Conservation (phyloP, 2,888 invertebrate genomes). For the Cheilosia variabilis region DNA sequence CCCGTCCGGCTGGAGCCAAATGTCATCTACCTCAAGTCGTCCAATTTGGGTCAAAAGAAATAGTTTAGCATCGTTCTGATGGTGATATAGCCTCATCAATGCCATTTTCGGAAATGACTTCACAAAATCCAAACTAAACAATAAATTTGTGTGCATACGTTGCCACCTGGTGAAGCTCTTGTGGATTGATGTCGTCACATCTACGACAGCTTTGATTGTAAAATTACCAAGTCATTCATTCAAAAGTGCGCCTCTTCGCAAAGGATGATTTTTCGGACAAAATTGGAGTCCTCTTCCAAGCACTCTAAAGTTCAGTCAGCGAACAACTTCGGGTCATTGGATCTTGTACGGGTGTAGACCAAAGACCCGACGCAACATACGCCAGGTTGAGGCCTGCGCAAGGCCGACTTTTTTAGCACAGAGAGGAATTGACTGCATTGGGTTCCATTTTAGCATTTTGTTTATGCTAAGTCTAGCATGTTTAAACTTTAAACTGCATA, state of each 20-base stretch:
- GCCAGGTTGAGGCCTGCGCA: neutral
- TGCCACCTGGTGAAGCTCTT: neutral
- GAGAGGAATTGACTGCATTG: too few species aligned
- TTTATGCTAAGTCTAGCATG: too few species aligned
- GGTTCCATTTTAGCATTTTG: too few species aligned
- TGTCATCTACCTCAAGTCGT: too few species aligned
- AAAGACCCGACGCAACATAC: neutral
- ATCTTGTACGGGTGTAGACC: neutral
- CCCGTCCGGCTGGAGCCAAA: too few species aligned
- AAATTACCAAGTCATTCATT: neutral
- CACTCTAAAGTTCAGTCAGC: neutral
- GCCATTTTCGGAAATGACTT: neutral
- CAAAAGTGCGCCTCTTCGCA: neutral
- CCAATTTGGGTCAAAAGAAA: too few species aligned
- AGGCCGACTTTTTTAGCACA: too few species aligned
- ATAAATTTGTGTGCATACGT: neutral
- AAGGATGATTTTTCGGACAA: neutral
- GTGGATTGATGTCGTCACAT: neutral
- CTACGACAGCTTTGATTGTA: neutral
- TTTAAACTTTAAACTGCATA: too few species aligned
- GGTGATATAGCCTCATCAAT: too few species aligned
- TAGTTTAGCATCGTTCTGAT: neutral
- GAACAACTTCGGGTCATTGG: neutral
- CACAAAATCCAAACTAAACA: neutral
- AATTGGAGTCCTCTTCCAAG: too few species aligned